Base-by-base conservation (phyloP, 2,797 vertebrate genomes). In the Pseudomugil tenellus region DNA sequence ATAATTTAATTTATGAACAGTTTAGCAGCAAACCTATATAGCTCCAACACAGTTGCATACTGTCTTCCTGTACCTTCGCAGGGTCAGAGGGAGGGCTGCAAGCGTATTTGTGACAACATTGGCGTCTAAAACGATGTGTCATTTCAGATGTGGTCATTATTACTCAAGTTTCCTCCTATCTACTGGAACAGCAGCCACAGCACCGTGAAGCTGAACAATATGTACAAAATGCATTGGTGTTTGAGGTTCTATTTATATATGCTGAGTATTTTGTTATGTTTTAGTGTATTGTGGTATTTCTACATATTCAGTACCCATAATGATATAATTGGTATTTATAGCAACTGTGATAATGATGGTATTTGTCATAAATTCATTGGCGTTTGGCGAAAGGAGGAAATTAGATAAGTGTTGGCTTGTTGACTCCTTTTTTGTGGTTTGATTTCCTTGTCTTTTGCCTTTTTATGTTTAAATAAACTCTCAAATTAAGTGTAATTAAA, bases 161-260 rank as follows among this genome's bases (percentile, higher is more conserved):
- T 6, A 35, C 35, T 65, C 39, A 58, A 43, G 70, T 69, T 75
- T 74, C 7, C 6, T 67, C 31, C 17, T 21, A 32, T 56, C 55
- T 34, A 28, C 32, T 43, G 29, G 16, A 55, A 21, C 11, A 23
- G 25, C 11, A 70, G 19, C 7, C n/a, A 21, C n/a, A 19, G 17
- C 13, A 25, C 28, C 39, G 16, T 29, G 9, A 70, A 43, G 46
- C 17, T n/a, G 16, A 43, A 43, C 39, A 43, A 43, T 43, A 43
- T 14, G 17, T 41, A n/a, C n/a, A n/a, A n/a, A n/a, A 34, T 34
- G 34, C 12, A 2, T 34, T 34, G 34, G 9, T 34, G 34, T 34
- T 34, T 34, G 34, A 34, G 34, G 34, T 34, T 9, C 10, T 34
- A 34, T 14, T 13, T 3, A 37, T 37, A 37, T 37, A 14, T 13